Evolutionary conservation across 2,888 invertebrate genomes (phyloP), one percentile per base, ranked within the genome.

Genomic region (Oxytorus armatus): DNA sequence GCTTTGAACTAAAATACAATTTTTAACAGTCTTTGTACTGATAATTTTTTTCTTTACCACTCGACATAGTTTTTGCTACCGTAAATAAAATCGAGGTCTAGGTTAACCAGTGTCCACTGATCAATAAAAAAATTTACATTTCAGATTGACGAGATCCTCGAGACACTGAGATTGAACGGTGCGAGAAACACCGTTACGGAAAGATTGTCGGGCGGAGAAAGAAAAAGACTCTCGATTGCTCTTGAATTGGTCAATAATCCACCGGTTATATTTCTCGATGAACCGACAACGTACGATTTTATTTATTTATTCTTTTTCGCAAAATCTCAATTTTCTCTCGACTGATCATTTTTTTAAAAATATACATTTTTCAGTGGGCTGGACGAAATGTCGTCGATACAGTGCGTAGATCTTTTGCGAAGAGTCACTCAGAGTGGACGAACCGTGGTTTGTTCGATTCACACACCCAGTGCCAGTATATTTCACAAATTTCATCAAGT

Each of bases 231-330:
- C n/a, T 97, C 98, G 0, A 97, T 99, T 53, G 98, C 98, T 0
- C 92, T 98, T 81, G 99, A 99, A 91, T 93, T 99, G 25, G 95
- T 98, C 66, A 98, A 98, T 92, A 98, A 99, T 92, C 99, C 98
- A 1, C 98, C 98, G 0, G 96, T 98, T 5, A 95, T 99, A 91
- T 98, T 98, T 91, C 94, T 99, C 78, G 98, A 99, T 91, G 98
- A 99, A 90, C 98, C 98, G 0, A 99, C 99, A 1, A 98, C 98
- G 98, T 98, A 93, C 95, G 94, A 55, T n/a, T 36, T 49, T 5
- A 3, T 5, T 29, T 29, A 29, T 39, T n/a, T n/a, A n/a, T n/a
- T n/a, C n/a, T n/a, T 57, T 73, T n/a, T 10, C 18, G 23, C 18
- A 7, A 65, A 10, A 8, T 42, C 14, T 16, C 21, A 55, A 16